Percentiles rank a stretch among this genome's conserved stretches.
These are phyloP conservation scores for Oxygymnocypris stewartii DNA, from an alignment of 2,113 vertebrate species.

Conservation along the genomic window DNA sequence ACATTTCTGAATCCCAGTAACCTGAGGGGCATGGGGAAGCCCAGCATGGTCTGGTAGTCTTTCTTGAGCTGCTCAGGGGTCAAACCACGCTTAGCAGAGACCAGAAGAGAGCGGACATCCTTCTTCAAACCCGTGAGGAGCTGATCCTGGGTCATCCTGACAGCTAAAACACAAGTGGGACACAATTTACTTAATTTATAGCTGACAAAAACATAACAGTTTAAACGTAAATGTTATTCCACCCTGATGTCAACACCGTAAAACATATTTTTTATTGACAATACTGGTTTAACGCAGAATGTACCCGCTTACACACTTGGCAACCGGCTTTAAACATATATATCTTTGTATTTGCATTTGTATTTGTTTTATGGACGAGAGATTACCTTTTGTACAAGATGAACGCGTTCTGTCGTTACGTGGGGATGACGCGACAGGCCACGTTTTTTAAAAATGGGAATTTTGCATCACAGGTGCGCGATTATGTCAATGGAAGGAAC, in stretches of 20 bases:
- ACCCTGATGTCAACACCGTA: background rate
- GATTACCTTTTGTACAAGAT: background rate
- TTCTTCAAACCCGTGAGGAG: constrained; percentile 79
- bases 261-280: constrained; percentile 14
- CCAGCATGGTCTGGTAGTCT: constrained; percentile 82
- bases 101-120: constrained; percentile 84
- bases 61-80: constrained; percentile 74
- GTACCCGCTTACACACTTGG: no score
- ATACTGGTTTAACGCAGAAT: background rate
- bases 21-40: constrained; percentile 79
- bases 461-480: background rate
- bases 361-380: background rate
- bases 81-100: constrained; percentile 81
- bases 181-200: background rate
- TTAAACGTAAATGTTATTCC: background rate
- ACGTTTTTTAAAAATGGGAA: background rate
- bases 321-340: background rate
- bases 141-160: constrained; percentile 71
- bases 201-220: background rate
- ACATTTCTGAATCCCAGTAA: constrained; percentile 79
- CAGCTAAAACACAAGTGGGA: background rate
- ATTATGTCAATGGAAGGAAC: background rate
- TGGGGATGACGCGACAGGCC: background rate
- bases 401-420: background rate
- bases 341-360: no score